phyloP scores from a whole-genome alignment of 1,140 invertebrate genomes.

The Drosophila serrata region DNA sequence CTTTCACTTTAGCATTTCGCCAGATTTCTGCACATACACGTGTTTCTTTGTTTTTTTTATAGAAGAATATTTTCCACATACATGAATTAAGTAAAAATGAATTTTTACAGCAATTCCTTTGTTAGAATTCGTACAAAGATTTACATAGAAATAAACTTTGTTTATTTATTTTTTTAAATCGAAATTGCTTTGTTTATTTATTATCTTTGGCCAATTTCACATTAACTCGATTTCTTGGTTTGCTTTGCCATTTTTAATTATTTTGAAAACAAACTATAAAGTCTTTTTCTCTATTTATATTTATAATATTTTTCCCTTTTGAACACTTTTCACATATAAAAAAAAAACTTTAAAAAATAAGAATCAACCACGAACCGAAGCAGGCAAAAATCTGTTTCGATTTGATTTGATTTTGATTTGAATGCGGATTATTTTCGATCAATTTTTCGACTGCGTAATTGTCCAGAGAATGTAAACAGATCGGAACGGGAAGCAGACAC shows the following conservation, averaged over 20 bases:
- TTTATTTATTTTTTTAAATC: not conserved
- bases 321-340: not conserved
- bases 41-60: not conserved
- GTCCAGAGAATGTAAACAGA: slow-evolving; percentile 75
- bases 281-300: not conserved
- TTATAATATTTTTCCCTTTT: slow-evolving; percentile 4
- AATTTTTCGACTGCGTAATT: slow-evolving; percentile 71
- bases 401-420: slow-evolving; percentile 41
- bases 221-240: slow-evolving; percentile 12
- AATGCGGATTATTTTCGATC: slow-evolving; percentile 37
- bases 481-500: slow-evolving; percentile 30
- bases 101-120: not conserved
- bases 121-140: slow-evolving; percentile 1
- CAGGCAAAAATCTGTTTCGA: slow-evolving; percentile 13
- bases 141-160: slow-evolving; percentile 10
- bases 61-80: not conserved
- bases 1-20: slow-evolving; percentile 3
- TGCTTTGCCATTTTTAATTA: not conserved
- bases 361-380: slow-evolving; percentile 8
- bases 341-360: slow-evolving; percentile 5
- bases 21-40: not conserved
- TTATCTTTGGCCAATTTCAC: slow-evolving; percentile 17
- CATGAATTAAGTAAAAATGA: not conserved
- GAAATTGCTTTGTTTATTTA: slow-evolving; percentile 24
- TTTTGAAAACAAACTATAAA: slow-evolving; percentile 10